Conservation (phyloP, 2,797 vertebrate species). For the Sciurus carolinensis region DNA sequence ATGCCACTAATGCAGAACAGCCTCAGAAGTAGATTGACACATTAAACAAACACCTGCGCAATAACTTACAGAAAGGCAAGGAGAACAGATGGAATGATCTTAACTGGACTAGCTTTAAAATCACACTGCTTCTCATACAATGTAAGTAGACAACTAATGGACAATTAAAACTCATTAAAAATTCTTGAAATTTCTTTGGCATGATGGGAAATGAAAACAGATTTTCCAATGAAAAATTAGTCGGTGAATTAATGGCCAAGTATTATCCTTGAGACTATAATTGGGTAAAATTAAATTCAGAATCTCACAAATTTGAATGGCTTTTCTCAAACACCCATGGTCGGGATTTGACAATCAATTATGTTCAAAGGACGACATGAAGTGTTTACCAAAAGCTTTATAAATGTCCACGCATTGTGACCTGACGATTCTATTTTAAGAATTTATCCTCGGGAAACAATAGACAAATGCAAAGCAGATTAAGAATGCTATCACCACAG, state of each 20-base stretch:
- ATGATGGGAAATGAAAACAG: background rate
- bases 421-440: background rate
- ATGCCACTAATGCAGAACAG: background rate
- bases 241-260: background rate
- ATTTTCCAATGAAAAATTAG: background rate
- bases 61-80: background rate
- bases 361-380: background rate
- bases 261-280: background rate
- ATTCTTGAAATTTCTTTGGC: constrained; percentile 37
- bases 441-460: background rate
- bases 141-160: background rate
- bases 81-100: background rate
- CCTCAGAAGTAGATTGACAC: background rate
- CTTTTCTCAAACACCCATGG: background rate
- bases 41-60: background rate
- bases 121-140: background rate
- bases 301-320: background rate
- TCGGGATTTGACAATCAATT: background rate
- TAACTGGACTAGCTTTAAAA: accelerated
- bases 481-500: background rate
- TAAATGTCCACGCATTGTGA: background rate
- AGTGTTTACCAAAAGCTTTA: background rate
- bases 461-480: background rate
- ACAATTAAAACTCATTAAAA: background rate
- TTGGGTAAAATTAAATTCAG: constrained; percentile 41